Evolutionary conservation across 2,888 invertebrate species (phyloP), one percentile per base, ranked within the genome.

Genomic region (Acrocera orbiculus): DNA sequence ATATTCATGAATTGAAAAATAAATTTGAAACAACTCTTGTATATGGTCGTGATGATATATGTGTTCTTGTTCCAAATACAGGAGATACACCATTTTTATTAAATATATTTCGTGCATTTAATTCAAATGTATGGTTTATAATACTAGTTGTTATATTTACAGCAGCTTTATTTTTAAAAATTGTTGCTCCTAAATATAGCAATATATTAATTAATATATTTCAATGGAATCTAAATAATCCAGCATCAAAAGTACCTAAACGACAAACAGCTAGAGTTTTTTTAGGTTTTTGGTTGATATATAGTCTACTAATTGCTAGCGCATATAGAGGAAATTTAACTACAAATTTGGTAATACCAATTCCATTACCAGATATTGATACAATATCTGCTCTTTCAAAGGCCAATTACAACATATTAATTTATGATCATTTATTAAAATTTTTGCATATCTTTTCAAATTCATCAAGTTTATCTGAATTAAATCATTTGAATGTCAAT

Each of bases 1-100:
- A 65, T 34, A 59, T 61, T 30, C 42, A 45, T 1, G 56, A 61
- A 1, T 69, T 65, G 41, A 56, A 61, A 11, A 62, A 62, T 2
- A 60, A 58, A 31, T 63, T 66, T 11, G 71, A 71, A 36, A 58
- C 59, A 3, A 66, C 69, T 0, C 61, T 65, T 31, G 66, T 67
- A 3, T 52, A 67, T 5, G 53, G 47, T 8, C 64, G 69, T 38
- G 69, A 71, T 39, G 64, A 65, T 44, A 43, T 71, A 8, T 70
- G 70, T 46, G 66, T 70, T 32, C 41, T 71, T 16, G 57, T 69
- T 5, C 65, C 65, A 35, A 67, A 66, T 42, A 58, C 67, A 0
- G 49, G 50, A 8, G 52, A 51, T n/a, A 63, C 66, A 35, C 61
- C 67, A 0, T 56, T 64, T 2, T 66, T 69, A 42, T 61, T 56